Evolutionary conservation across 2,113 vertebrate species (phyloP), one percentile per base, ranked within the genome.

Genomic region (Dolichotis patagonum): DNA sequence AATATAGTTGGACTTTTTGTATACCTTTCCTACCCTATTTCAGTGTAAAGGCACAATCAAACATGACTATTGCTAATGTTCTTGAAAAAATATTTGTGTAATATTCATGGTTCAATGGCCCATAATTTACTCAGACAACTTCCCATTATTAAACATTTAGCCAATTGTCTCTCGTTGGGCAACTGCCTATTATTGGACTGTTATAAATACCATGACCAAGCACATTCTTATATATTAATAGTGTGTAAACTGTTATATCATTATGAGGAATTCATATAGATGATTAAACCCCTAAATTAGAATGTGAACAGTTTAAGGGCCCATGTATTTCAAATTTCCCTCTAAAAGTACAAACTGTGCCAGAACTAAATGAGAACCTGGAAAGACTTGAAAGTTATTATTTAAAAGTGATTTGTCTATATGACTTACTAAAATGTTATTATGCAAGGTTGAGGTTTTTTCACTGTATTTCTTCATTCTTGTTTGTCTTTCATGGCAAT

Each of bases 111-210:
- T 49, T 67, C 30, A 77, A 35, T 43, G 5, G 46, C 28, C 24
- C 60, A 62, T 67, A 77, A 78, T 69, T 91, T 91, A 85, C 78
- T 80, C 56, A 88, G 84, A 73, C 26, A 91, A 38, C 24, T 63
- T 62, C 26, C 43, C 83, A 35, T 78, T 88, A 43, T 49, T 91
- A 84, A 95, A 97, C 17, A 83, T 60, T 84, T 71, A 71, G 43
- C 56, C 56, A 86, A 9, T 77, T 94, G 52, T 94, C 78, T 78
- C 62, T 86, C 73, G 32, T 54, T 77, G 41, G 43, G n/a, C 30
- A 87, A 75, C 41, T 75, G 32, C 30, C 35, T 67, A 13, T 67
- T 67, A 56, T 38, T 84, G 43, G 5, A 75, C 38, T 86, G 19
- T 71, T 90, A 80, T 43, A 82, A 85, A 65, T 60, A 82, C 56